Conservation (phyloP, 2,113 vertebrate genomes). For the Pavo muticus region DNA sequence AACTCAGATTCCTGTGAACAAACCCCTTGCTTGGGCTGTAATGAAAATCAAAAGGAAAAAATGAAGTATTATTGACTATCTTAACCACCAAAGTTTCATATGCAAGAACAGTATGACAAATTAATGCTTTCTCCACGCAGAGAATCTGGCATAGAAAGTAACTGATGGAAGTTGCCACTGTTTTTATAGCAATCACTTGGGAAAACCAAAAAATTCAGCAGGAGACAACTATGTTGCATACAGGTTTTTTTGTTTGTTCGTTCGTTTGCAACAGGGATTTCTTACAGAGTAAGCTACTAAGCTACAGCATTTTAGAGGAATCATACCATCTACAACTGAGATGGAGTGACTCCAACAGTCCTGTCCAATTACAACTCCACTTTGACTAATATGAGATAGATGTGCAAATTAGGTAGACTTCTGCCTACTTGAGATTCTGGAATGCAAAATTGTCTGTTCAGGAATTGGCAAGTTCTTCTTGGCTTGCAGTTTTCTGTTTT, state of each 20-base stretch:
- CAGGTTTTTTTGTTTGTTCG: not conserved
- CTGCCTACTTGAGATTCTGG: not conserved
- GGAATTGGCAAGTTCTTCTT: not conserved
- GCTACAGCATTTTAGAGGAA: not conserved
- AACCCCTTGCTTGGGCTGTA: not conserved
- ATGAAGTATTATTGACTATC: not conserved
- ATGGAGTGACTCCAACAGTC: not conserved
- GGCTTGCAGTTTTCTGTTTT: not conserved
- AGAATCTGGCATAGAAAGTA: not conserved
- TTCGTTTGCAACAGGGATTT: not conserved
- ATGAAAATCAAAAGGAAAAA: not conserved
- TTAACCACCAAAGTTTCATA: not conserved
- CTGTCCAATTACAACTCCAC: not conserved
- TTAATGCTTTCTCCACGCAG: not conserved
- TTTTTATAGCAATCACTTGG: not conserved
- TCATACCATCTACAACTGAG: not conserved
- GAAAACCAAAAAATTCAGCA: not conserved
- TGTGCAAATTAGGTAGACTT: not conserved
- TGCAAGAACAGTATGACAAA: not conserved
- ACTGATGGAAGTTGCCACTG: not conserved
- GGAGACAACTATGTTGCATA: not conserved
- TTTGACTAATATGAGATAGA: not conserved
- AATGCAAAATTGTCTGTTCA: not conserved
- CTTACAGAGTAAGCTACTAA: not conserved
- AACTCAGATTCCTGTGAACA: not conserved